phyloP scores from a whole-genome alignment of 35 echinoderm and acorn worm genomes.

The Apostichopus californicus region DNA sequence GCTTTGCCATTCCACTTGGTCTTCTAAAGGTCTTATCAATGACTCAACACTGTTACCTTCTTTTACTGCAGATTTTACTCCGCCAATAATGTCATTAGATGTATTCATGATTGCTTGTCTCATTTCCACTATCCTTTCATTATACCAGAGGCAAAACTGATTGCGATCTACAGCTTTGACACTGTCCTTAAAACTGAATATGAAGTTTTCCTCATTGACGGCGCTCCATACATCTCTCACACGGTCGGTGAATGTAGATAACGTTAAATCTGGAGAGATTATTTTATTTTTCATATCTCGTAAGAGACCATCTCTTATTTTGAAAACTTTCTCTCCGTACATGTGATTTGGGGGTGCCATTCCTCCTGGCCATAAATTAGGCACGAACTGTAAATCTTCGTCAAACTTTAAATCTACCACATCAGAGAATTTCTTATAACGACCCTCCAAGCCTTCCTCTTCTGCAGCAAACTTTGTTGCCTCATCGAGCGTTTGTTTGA shows the following conservation, averaged over 20 bases:
- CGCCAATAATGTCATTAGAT: neutral
- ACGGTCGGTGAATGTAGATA: neutral
- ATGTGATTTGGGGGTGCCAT: constrained; percentile 21
- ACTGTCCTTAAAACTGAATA: constrained; percentile 24
- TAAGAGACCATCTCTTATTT: neutral
- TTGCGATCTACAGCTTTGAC: neutral
- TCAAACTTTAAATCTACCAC: constrained; percentile 3
- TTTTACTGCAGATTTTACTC: neutral
- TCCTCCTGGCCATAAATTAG: constrained; percentile 6
- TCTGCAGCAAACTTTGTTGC: constrained; percentile 8
- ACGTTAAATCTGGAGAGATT: neutral
- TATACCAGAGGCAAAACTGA: constrained; percentile 4
- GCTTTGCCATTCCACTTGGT: neutral
- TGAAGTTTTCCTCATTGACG: constrained; percentile 1
- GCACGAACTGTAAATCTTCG: neutral
- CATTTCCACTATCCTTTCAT: constrained; percentile 4
- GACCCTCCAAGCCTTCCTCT: constrained; percentile 11
- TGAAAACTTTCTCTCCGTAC: neutral
- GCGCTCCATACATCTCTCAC: constrained; percentile 10
- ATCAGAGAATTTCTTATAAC: constrained; percentile 7
- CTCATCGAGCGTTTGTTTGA: neutral
- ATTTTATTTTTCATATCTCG: neutral
- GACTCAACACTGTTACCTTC: neutral
- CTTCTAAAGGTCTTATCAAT: neutral
- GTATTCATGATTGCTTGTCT: neutral